Evolutionary conservation across 2,888 invertebrate genomes (phyloP).

Genomic region (Polylopha cassiicola): DNA sequence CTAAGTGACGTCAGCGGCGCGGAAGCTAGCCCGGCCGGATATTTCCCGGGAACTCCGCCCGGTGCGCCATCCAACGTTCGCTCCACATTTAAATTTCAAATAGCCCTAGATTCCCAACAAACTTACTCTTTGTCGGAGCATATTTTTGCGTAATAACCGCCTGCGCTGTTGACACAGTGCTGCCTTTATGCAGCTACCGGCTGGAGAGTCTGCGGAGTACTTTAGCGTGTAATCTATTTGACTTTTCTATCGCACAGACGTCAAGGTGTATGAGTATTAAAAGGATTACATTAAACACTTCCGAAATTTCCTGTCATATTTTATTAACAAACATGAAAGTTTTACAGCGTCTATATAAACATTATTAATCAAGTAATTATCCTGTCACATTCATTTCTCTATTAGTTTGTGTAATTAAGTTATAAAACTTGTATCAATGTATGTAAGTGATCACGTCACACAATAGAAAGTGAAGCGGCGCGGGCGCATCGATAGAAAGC

Average conservation of each 20-base stretch:
- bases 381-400: no score
- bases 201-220: no score
- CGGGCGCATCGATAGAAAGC: constrained; percentile 72
- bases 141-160: constrained; percentile 43
- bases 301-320: no score
- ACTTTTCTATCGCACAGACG: constrained; percentile 9
- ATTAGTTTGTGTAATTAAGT: no score
- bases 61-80: constrained; percentile 38
- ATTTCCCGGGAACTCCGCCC: constrained; percentile 47
- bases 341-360: no score
- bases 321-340: no score
- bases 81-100: constrained; percentile 56
- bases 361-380: no score
- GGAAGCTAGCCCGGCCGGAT: constrained; percentile 35
- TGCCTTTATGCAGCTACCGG: constrained; percentile 31
- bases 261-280: no score
- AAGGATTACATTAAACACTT: no score
- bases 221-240: constrained; percentile 15
- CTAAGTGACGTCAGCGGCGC: constrained; percentile 37
- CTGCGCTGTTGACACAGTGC: constrained; percentile 29
- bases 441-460: constrained; percentile 44
- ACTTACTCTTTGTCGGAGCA: constrained; percentile 42
- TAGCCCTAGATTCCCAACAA: constrained; percentile 42
- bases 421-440: constrained; percentile 27
- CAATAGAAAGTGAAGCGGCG: constrained; percentile 74